Evolutionary conservation across 2,113 vertebrate species (phyloP), one percentile per base, ranked within the genome.

Genomic region (Calypte anna): DNA sequence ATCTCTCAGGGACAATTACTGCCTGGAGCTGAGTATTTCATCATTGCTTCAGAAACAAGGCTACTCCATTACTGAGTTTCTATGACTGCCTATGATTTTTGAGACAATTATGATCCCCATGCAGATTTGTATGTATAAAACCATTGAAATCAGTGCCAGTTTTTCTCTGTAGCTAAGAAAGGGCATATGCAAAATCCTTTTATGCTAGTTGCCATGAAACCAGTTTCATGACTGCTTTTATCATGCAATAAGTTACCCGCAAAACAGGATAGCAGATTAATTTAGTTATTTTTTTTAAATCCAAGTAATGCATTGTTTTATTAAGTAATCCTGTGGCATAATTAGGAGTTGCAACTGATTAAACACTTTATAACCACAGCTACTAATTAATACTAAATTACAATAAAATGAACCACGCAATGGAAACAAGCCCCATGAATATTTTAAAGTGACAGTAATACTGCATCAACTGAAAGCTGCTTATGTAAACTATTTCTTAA

Each of bases 311-410:
- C 85, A 77, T 77, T 91, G 62, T 94, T 96, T 82, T 94, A 96
- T 90, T 91, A 86, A 95, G 87, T 55, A 69, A 27, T 67, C 55
- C 75, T 66, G 23, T 55, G 57, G 22, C 17, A 46, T 79, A 88
- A 96, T 93, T 94, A 92, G 80, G 87, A 67, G 51, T 82, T 91
- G 40, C 77, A 82, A 74, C 70, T 77, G 84, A 87, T 93, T 76
- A 77, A 92, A 82, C 74, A 75, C 76, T 74, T 81, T 86, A 67
- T 83, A 94, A 91, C 64, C 25, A 58, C 28, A 78, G 67, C 43
- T 94, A 63, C 91, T 90, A 94, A 94, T 93, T 94, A 91, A 82
- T 85, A 43, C 33, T 82, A 91, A 92, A 94, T 91, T 94, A 91
- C 82, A 92, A 74, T 87, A 80, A 94, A 89, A 94, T 87, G 76